These are phyloP conservation scores for Graphium colonna DNA, from an alignment of 2,888 invertebrate species.

Conservation along the genomic window DNA sequence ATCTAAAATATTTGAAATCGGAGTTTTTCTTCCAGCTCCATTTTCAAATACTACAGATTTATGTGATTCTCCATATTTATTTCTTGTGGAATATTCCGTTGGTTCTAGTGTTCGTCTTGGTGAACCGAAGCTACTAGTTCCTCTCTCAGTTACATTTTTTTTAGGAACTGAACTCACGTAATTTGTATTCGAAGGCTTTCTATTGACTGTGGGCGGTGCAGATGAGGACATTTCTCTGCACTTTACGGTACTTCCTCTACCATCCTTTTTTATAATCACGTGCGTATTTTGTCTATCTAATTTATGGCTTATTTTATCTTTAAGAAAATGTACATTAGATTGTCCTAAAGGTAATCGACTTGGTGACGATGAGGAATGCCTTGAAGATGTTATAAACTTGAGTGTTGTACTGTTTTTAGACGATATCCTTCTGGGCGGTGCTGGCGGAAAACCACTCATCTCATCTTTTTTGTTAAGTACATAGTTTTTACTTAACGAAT, in stretches of 20 bases:
- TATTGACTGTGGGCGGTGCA: slow-evolving; percentile 64
- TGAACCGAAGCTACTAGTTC: slow-evolving; percentile 71
- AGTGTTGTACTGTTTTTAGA: slow-evolving; percentile 86
- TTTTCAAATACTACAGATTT: slow-evolving; percentile 65
- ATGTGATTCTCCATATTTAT: slow-evolving; percentile 46
- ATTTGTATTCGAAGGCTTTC: slow-evolving; percentile 43
- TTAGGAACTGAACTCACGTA: slow-evolving; percentile 37
- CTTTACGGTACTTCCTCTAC: slow-evolving; percentile 35
- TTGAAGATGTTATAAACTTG: slow-evolving; percentile 79
- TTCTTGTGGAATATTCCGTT: slow-evolving; percentile 57
- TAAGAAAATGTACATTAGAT: slow-evolving; percentile 81
- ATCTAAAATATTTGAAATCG: slow-evolving; percentile 72
- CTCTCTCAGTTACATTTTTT: slow-evolving; percentile 38
- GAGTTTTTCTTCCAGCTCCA: slow-evolving; percentile 71
- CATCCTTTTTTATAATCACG: slow-evolving; percentile 46
- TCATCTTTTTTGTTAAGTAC: slow-evolving; percentile 51
- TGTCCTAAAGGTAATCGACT: slow-evolving; percentile 51
- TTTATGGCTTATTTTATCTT: slow-evolving; percentile 82
- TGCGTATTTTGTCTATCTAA: slow-evolving; percentile 74
- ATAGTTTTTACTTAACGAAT: slow-evolving; percentile 79
- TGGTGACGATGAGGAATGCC: slow-evolving; percentile 60
- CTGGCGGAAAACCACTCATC: slow-evolving; percentile 78
- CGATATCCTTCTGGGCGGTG: slow-evolving; percentile 87
- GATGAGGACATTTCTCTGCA: slow-evolving; percentile 58
- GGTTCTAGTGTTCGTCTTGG: slow-evolving; percentile 67